phyloP scores from a whole-genome alignment of 2,113 vertebrate species.

The Rhadina sibilatrix region DNA sequence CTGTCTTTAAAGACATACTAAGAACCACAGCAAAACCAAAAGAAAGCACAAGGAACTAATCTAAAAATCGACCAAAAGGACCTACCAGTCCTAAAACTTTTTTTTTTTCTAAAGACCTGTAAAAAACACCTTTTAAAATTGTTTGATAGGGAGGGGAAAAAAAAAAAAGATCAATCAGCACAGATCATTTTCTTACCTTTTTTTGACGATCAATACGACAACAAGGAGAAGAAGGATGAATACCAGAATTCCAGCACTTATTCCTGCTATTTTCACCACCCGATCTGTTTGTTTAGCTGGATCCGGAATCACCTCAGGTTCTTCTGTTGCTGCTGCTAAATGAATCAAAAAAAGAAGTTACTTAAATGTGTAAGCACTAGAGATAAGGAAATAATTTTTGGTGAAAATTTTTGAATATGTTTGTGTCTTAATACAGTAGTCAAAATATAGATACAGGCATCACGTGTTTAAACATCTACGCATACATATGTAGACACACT shows the following conservation, averaged over 20 bases:
- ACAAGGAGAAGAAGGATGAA: conserved; percentile 94
- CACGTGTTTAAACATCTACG: not conserved
- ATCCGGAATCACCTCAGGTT: conserved; percentile 95
- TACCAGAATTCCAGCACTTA: conserved; percentile 92
- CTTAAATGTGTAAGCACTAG: not conserved
- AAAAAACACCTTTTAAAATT: not conserved
- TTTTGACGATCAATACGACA: conserved; percentile 93
- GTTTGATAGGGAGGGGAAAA: not conserved
- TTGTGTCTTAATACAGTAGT: not conserved
- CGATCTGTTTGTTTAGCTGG: conserved; percentile 94
- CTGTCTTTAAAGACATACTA: not conserved
- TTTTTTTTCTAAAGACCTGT: not conserved
- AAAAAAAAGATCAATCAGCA: not conserved
- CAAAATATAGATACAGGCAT: not conserved
- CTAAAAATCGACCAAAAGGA: not conserved
- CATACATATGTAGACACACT: rapidly evolving
- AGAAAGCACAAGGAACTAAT: not conserved
- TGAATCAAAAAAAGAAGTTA: conserved; percentile 41
- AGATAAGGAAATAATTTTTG: not conserved
- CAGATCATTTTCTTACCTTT: conserved; percentile 82
- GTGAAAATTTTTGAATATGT: not conserved
- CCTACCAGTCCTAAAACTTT: not conserved
- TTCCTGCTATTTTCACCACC: conserved; percentile 97
- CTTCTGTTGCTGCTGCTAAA: conserved; percentile 91
- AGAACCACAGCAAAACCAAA: not conserved